Base-by-base conservation (phyloP, 2,797 vertebrate genomes). In the Rhyacichthys aspro region DNA sequence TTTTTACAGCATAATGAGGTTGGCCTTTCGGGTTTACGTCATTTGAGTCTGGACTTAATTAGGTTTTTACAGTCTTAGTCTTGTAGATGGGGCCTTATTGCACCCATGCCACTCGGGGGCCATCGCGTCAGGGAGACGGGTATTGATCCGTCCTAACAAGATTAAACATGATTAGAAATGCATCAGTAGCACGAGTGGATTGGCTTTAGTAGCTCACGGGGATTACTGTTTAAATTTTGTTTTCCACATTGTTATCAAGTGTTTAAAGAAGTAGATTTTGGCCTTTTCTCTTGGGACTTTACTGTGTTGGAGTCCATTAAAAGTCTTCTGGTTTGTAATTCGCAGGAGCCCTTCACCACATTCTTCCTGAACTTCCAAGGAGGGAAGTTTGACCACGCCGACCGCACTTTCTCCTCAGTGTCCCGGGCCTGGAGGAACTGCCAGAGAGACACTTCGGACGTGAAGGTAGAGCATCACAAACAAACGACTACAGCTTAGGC, bases 341-440 rank as follows among this genome's bases (percentile, higher is more conserved):
- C 42, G 23, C 86, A 99, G 98, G 98, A 99, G 57, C 98, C 98
- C 16, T 99, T 98, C 85, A 97, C 98, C 66, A 98, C 97, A 0
- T 94, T 96, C 75, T 99, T 99, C 85, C 94, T 98, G 6, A 96
- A 98, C 91, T 92, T 98, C 48, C 96, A 99, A 96, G 98, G 96
- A 77, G 97, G 97, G 16, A 98, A 98, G 84, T 99, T 99, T 86
- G 98, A 98, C 84, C 96, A 98, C 8, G 96, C 97, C 17, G 98
- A 99, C 61, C 94, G 96, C 85, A 95, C 96, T 0, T 99, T 99
- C 87, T 99, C 98, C 8, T 98, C 97, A 0, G 68, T 99, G 86
- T 94, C 96, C 64, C 93, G 96, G 81, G 96, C 96, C 0, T 99
- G 98, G 98, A 95, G 95, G 74, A 99, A 98, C 76, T 95, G 94